Conservation (phyloP, 1,140 invertebrate genomes). For the Lordiphosa collinella region DNA sequence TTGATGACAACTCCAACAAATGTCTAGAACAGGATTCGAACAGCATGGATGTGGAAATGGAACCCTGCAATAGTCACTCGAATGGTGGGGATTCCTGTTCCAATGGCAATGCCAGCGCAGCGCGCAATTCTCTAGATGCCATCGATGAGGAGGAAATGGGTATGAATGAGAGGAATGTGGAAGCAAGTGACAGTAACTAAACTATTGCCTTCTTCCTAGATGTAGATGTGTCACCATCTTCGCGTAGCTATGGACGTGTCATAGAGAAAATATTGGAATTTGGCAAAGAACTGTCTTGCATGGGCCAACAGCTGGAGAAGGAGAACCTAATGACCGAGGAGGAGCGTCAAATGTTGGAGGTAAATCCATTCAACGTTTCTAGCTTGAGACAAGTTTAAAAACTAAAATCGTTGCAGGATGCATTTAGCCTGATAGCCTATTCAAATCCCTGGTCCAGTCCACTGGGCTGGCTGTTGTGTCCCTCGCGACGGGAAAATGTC, state of each 20-base stretch:
- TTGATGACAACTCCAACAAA: constrained; percentile 71
- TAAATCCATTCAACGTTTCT: constrained; percentile 53
- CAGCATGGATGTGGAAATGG: constrained; percentile 79
- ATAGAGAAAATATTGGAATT: constrained; percentile 95
- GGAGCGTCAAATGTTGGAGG: constrained; percentile 96
- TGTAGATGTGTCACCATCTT: constrained; percentile 80
- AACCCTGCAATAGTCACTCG: constrained; percentile 71
- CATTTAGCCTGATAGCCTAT: constrained; percentile 98
- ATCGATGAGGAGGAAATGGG: constrained; percentile 85
- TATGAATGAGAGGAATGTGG: constrained; percentile 55
- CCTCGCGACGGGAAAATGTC: constrained; percentile 94
- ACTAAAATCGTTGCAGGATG: constrained; percentile 84
- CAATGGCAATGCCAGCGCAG: constrained; percentile 82
- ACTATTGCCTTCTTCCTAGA: constrained; percentile 51
- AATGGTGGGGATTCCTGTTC: constrained; percentile 79
- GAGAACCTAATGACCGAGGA: constrained; percentile 91
- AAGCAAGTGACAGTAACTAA: constrained; percentile 5
- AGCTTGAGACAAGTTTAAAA: no score
- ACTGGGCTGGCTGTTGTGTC: constrained; percentile 96
- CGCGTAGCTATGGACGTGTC: constrained; percentile 87
- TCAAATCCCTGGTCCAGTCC: constrained; percentile 98
- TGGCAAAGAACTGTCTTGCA: constrained; percentile 94
- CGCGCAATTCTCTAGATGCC: constrained; percentile 76
- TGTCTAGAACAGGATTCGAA: constrained; percentile 62
- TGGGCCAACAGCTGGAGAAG: constrained; percentile 91